Evolutionary conservation across 2,888 invertebrate genomes (phyloP).

Genomic region (Tenthredo livida): DNA sequence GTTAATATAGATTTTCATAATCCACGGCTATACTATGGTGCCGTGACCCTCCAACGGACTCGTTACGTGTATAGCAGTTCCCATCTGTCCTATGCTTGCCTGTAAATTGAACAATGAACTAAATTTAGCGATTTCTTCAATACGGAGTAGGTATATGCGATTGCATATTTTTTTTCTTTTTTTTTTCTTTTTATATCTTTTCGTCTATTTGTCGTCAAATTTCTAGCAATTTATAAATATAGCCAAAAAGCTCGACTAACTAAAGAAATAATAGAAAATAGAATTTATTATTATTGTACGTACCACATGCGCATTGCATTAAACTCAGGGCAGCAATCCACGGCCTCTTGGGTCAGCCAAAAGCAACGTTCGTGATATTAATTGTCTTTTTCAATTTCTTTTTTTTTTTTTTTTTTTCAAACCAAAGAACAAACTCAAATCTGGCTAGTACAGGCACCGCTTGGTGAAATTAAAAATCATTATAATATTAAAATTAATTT

Average conservation of each 20-base stretch:
- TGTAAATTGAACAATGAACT: conserved; percentile 56
- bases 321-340: conserved; percentile 70
- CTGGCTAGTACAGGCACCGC: background rate
- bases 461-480: background rate
- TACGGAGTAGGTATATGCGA: too few species aligned
- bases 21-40: conserved; percentile 73
- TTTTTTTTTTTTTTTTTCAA: background rate
- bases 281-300: conserved; percentile 71
- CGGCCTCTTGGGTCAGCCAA: conserved; percentile 73
- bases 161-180: too few species aligned
- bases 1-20: background rate
- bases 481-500: background rate
- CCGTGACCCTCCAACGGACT: conserved; percentile 73
- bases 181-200: background rate
- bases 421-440: conserved; percentile 6
- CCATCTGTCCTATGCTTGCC: conserved; percentile 72
- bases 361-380: conserved; percentile 71
- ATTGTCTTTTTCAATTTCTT: background rate
- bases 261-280: conserved; percentile 65
- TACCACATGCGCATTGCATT: conserved; percentile 72
- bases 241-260: conserved; percentile 31
- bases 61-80: conserved; percentile 70
- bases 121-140: background rate
- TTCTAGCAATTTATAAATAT: conserved; percentile 4
- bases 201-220: conserved; percentile 7